Conservation (phyloP, 1,140 invertebrate genomes). For the Rhyacophila brunnea region DNA sequence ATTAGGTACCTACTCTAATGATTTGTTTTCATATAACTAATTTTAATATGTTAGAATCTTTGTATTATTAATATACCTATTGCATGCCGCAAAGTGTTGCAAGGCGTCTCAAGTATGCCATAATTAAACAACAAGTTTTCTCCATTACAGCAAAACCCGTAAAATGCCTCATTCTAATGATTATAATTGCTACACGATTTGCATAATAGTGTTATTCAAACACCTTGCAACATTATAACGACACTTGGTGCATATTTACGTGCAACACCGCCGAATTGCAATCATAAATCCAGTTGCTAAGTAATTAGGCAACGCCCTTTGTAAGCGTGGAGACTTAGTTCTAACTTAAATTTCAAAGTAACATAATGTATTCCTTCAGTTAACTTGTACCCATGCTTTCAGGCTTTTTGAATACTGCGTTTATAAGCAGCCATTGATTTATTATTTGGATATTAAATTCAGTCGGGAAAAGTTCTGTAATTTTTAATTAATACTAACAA, state of each 20-base stretch:
- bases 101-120: background rate
- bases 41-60: no score
- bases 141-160: slow-evolving; percentile 1
- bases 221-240: no score
- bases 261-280: slow-evolving; percentile 3
- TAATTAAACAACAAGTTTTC: background rate
- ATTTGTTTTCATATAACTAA: no score
- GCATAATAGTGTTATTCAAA: no score
- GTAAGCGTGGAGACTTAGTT: slow-evolving; percentile 2
- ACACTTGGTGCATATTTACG: no score
- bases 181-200: no score
- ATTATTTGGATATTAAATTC: no score
- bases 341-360: slow-evolving; percentile 14
- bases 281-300: slow-evolving; percentile 20
- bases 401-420: background rate
- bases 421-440: no score
- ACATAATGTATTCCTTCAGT: slow-evolving; percentile 15
- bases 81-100: slow-evolving; percentile 2
- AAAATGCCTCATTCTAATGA: background rate
- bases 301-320: slow-evolving; percentile 15
- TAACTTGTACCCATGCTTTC: background rate
- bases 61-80: no score
- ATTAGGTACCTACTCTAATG: no score
- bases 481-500: no score
- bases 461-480: no score